Base-by-base conservation (phyloP, 2,113 vertebrate species). In the Cyanoderma ruficeps region DNA sequence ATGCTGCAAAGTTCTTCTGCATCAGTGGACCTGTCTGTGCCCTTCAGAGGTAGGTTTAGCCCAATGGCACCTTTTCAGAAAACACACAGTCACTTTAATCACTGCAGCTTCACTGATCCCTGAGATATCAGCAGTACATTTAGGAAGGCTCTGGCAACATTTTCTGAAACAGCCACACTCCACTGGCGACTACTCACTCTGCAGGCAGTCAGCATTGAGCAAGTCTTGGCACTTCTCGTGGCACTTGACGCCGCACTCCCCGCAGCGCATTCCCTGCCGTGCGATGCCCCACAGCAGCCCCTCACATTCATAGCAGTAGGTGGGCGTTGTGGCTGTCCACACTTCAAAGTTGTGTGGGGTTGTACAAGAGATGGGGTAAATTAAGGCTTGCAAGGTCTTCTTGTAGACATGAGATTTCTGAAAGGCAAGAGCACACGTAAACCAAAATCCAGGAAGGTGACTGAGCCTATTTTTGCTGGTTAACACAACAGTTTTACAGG, bases 161-260 rank as follows among this genome's bases (percentile, higher is more conserved):
- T 28, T 47, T 74, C 6, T 11, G 41, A 35, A 57, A 44, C 14
- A 33, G 52, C 7, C 5, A 4, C 18, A 4, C 16, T 46, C 17
- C 69, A 35, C 30, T 41, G 65, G 52, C 13, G 20, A 10, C 21
- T 20, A 98, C 99, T 99, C 96, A 99, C 99, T 98, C 90, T 99
- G 99, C 15, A 99, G 96, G 96, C 99, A 99, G 97, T 99, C 99
- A 0, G 99, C 99, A 3, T 99, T 99, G 84, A 99, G 98, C 96
- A 99, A 96, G 94, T 99, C 99, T 96, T 99, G 99, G 98, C 99
- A 99, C 98, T 99, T 99, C 96, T 99, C 99, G 5, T 99, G 99
- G 95, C 99, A 99, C 95, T 99, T 99, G 95, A 99, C 99, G 24
- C 99, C 99, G 47, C 99, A 99, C 69, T 99, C 99, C 0, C 98